These are phyloP conservation scores for Opisthocomus hoazin DNA, from an alignment of 2,113 vertebrate genomes.

Conservation along the genomic window DNA sequence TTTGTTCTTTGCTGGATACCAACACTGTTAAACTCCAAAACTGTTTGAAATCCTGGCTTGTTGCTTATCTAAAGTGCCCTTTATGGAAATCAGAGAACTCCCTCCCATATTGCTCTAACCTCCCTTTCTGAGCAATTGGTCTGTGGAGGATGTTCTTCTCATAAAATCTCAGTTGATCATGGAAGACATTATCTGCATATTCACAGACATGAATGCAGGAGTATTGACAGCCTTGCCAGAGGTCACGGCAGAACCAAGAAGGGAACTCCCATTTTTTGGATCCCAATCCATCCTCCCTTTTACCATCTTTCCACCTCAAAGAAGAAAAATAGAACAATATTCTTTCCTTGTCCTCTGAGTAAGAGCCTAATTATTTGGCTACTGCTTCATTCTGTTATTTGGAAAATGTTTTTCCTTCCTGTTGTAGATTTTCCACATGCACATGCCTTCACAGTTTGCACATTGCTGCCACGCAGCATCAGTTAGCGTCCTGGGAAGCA, in stretches of 20 bases:
- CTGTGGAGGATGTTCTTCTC: neutral
- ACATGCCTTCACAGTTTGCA: neutral
- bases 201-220: neutral
- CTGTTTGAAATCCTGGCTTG: neutral
- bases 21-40: neutral
- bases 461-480: neutral
- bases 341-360: neutral
- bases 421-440: neutral
- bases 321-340: neutral
- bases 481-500: neutral
- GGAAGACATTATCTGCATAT: neutral
- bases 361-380: neutral
- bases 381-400: neutral
- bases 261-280: neutral
- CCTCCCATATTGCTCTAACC: neutral
- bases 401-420: neutral
- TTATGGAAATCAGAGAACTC: neutral
- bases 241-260: neutral
- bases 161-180: neutral
- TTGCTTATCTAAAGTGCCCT: neutral
- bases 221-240: neutral
- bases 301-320: neutral
- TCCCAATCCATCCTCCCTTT: neutral
- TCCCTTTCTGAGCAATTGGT: neutral
- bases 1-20: constrained; percentile 5